Evolutionary conservation across 2,888 invertebrate genomes (phyloP).

Genomic region (Linyphia triangularis): DNA sequence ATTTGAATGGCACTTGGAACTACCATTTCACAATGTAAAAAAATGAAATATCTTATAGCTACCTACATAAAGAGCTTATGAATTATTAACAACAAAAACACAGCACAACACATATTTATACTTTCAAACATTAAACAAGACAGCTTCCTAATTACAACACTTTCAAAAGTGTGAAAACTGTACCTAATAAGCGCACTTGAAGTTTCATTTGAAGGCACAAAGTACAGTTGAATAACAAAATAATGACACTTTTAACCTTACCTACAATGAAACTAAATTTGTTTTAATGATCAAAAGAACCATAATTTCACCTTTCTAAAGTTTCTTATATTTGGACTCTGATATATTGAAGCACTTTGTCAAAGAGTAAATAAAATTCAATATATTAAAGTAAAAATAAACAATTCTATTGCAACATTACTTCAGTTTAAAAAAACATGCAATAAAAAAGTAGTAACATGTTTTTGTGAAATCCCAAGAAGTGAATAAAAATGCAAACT

Average conservation of each 20-base stretch:
- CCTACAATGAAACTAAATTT: no score
- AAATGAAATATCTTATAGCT: constrained; percentile 1
- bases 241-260: no score
- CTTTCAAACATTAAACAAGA: constrained; percentile 1
- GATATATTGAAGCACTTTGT: no score
- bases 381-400: no score
- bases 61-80: constrained; percentile 8
- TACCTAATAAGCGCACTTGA: background rate
- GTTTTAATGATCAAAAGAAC: no score
- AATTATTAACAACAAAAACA: constrained; percentile 5
- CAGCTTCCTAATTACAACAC: background rate
- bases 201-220: constrained; percentile 23
- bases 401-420: no score
- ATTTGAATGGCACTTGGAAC: constrained; percentile 18
- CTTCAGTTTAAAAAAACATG: no score
- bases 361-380: no score
- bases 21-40: constrained; percentile 17
- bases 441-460: background rate
- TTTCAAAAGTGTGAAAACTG: background rate
- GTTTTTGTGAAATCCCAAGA: background rate
- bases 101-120: background rate
- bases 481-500: no score
- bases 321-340: no score
- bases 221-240: background rate
- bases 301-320: no score